These are phyloP conservation scores for Taxidea taxus DNA, from an alignment of 2,113 vertebrate genomes.

Conservation along the genomic window DNA sequence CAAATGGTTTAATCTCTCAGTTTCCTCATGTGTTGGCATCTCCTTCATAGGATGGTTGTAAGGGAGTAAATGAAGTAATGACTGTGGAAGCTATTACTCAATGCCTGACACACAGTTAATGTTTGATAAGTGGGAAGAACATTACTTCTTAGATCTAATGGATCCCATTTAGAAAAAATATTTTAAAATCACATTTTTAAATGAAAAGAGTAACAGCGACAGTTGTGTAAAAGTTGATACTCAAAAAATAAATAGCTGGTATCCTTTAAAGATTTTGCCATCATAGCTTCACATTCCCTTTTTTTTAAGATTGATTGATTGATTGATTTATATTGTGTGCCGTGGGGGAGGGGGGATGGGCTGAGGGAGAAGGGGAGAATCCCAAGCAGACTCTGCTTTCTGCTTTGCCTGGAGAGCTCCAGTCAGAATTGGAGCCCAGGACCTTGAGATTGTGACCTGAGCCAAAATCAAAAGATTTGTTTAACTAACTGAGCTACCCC, in stretches of 20 bases:
- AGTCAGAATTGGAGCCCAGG: neutral
- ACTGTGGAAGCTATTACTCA: constrained; percentile 5
- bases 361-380: neutral
- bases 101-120: neutral
- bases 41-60: neutral
- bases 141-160: neutral
- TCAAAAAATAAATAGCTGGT: neutral
- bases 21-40: constrained; percentile 13
- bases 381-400: neutral
- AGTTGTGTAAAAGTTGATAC: neutral
- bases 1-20: neutral
- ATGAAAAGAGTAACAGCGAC: neutral
- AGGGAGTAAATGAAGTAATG: neutral
- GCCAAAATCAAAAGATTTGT: neutral
- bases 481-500: neutral
- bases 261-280: neutral
- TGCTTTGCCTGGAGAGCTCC: neutral
- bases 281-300: neutral
- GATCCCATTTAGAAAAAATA: neutral
- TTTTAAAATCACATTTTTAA: constrained; percentile 16
- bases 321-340: neutral
- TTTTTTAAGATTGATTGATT: neutral
- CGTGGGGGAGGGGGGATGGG: too few relatives aligned
- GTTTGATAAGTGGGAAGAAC: neutral
- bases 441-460: neutral